These are phyloP conservation scores for Ctena decussata DNA, from an alignment of 2,888 invertebrate genomes.

Conservation along the genomic window DNA sequence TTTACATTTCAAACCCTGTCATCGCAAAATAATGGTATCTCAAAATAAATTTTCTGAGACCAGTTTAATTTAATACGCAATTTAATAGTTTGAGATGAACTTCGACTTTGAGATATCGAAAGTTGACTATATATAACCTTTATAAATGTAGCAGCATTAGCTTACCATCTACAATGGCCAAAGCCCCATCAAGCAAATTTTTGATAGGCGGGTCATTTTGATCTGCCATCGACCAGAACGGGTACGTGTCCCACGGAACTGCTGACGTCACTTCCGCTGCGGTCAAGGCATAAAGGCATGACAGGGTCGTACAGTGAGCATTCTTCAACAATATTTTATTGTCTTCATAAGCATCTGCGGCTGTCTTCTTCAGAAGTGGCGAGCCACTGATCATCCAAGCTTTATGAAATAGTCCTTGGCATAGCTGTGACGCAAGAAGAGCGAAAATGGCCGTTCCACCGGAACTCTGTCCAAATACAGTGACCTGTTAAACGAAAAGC, in stretches of 20 bases:
- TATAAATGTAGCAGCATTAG: conserved; percentile 1
- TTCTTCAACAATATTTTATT: conserved; percentile 71
- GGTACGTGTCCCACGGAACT: conserved; percentile 74
- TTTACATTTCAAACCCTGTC: not conserved
- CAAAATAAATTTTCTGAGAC: not conserved
- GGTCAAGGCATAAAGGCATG: conserved; percentile 66
- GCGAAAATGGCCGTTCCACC: conserved; percentile 95
- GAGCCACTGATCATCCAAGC: conserved; percentile 87
- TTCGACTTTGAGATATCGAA: not conserved
- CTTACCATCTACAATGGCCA: conserved; percentile 77
- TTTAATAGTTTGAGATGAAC: not conserved
- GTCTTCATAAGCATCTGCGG: conserved; percentile 71
- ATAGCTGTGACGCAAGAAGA: conserved; percentile 89
- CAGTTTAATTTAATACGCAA: not conserved
- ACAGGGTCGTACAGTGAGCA: conserved; percentile 56
- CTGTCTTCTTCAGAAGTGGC: conserved; percentile 75
- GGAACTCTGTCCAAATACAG: conserved; percentile 94
- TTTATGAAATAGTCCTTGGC: conserved; percentile 90
- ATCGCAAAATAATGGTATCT: not conserved
- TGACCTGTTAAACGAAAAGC: conserved; percentile 89
- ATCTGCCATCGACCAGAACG: conserved; percentile 77
- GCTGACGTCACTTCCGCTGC: conserved; percentile 65
- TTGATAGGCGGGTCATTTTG: conserved; percentile 70
- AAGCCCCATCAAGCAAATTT: conserved; percentile 65
- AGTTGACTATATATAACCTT: not conserved